Evolutionary conservation across 2,888 invertebrate genomes (phyloP).

Genomic region (Platycnemis pennipes): DNA sequence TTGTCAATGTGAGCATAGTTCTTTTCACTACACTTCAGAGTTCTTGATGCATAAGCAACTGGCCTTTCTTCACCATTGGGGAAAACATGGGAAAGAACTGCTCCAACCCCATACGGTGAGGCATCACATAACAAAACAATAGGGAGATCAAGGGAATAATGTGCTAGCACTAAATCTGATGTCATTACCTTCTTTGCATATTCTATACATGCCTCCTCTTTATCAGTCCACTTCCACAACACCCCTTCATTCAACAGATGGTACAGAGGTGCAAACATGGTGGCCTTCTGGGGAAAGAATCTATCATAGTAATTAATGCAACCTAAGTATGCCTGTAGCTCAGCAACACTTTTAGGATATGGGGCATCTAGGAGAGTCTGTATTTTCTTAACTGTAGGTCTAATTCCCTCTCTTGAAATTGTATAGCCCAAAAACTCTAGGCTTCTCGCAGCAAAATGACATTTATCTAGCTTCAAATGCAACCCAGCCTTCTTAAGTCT

Average conservation of each 20-base stretch:
- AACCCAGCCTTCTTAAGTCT: not conserved
- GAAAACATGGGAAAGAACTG: not conserved
- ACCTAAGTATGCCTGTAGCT: not conserved
- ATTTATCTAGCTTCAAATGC: not conserved
- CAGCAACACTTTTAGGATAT: not conserved
- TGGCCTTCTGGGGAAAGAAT: not conserved
- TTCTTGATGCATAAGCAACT: slow-evolving; percentile 8
- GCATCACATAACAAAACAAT: not conserved
- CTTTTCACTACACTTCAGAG: too few relatives aligned
- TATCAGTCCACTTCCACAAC: not conserved
- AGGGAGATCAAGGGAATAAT: not conserved
- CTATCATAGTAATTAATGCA: not conserved
- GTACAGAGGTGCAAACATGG: not conserved
- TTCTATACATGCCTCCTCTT: not conserved
- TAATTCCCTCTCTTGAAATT: not conserved
- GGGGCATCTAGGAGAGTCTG: not conserved
- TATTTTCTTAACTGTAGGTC: not conserved
- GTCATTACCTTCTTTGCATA: not conserved
- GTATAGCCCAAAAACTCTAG: not conserved
- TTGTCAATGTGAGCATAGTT: too few relatives aligned
- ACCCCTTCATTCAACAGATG: not conserved
- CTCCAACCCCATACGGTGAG: not conserved
- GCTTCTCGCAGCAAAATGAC: not conserved
- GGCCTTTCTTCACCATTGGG: not conserved
- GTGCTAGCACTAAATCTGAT: not conserved